Evolutionary conservation across 2,113 vertebrate species (phyloP), one percentile per base, ranked within the genome.

Genomic region (Gadus macrocephalus): DNA sequence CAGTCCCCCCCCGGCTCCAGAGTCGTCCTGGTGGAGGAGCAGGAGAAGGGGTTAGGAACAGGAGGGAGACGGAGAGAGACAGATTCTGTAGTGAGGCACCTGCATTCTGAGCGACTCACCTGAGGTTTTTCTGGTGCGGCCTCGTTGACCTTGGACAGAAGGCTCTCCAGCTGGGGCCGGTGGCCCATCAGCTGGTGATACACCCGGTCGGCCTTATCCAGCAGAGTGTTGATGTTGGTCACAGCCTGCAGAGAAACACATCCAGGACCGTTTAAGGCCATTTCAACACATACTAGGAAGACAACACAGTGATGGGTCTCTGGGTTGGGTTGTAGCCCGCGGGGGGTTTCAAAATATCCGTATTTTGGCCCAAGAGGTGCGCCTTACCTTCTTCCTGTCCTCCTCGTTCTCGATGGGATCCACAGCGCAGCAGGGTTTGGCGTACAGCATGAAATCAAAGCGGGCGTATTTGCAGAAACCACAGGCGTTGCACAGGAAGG

Each of bases 131-230:
- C 97, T 2, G 97, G 96, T 28, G 96, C 97, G 0, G 97, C 97
- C 80, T 99, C 97, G 0, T 98, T 98, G 74, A 99, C 97, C 91
- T 97, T 98, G 65, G 94, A 97, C 71, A 99, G 89, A 25, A 99
- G 92, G 75, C 91, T 98, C 86, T 99, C 97, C 70, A 99, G 87
- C 86, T 99, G 97, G 0, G 97, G 97, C 2, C 96, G 84, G 85
- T 99, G 97, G 15, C 96, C 97, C 97, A 99, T 99, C 17, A 99
- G 93, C 88, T 99, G 97, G 73, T 99, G 97, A 66, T 99, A 99
- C 1, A 99, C 97, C 12, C 97, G 89, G 83, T 99, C 97, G 9
- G 97, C 97, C 88, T 98, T 98, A 89, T 99, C 97, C 88, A 99
- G 87, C 60, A 99, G 90, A 0, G 95, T 96, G 80, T 99, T 99